Base-by-base conservation (phyloP, 2,113 vertebrate genomes). In the Nycticorax nycticorax region DNA sequence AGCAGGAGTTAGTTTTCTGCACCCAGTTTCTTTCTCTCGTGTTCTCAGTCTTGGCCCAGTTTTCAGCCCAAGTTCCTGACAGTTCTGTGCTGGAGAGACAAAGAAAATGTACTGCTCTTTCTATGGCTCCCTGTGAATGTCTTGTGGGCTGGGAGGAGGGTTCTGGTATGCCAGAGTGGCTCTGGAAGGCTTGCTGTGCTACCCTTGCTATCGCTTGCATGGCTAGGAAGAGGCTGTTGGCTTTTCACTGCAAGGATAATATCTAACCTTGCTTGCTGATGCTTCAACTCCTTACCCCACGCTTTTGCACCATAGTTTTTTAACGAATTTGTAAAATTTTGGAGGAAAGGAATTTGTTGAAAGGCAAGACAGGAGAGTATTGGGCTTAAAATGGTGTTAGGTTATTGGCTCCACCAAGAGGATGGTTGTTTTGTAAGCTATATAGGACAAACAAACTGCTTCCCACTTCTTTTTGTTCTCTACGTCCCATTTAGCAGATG, bases 401-500 rank as follows among this genome's bases (percentile, higher is more conserved):
- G 56, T 71, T 93, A 23, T 95, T 93, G 59, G 50, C 72, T 88
- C 24, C 56, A 67, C 75, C 75, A 66, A 72, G 45, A 92, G 64
- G 57, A 37, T 71, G 81, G 82, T 73, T 93, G 88, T 85, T 96
- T 90, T 93, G 81, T 91, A 64, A 93, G 82, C 67, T 79, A 2
- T 41, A 15, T 62, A 69, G 91, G 89, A 87, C 84, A 92, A 87
- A 73, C 74, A 50, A 69, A 85, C 41, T 24, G 35, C 87, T 95
- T 89, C 73, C 91, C 94, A 47, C 76, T 94, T 74, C 90, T 67
- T 94, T 95, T 78, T 89, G 62, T 88, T 95, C 84, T 87, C 89
- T 59, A 50, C 27, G 18, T 92, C 95, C 89, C 89, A 57, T 95
- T 94, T 87, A 96, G 87, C 95, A 94, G 91, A 88, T 82, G 71